Base-by-base conservation (phyloP, 2,113 vertebrate species). In the Apaloderma vittatum region DNA sequence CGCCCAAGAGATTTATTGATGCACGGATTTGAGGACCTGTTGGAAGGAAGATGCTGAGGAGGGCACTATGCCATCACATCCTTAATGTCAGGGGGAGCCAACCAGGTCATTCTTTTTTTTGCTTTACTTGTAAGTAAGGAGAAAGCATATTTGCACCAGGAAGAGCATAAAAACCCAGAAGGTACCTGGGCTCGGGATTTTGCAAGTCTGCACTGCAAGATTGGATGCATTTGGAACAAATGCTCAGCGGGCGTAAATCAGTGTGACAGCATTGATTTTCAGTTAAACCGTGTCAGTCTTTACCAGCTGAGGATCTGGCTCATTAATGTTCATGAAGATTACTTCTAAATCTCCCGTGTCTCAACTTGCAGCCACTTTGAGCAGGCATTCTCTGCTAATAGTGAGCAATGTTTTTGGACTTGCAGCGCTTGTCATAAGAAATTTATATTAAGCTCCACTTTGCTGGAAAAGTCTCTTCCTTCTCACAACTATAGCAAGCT, bases 261-360 rank as follows among this genome's bases (percentile, higher is more conserved):
- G 29, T 45, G 86, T 23, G 79, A 26, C 66, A 66, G n/a, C n/a
- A 15, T 12, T 59, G 79, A 55, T 94, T 82, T 74, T 37, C 88
- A 71, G 4, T 32, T 37, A 43, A 71, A 67, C 66, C 34, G 13
- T 74, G 81, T 55, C 77, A 68, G 49, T 68, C 81, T 77, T 57
- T 12, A 27, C 65, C 37, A 70, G 78, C 86, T 80, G 86, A 90
- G 82, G 84, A 54, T 85, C 71, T 94, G 49, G 71, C 67, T 92
- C 63, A 5, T 88, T 61, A 32, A 17, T 65, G 49, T 59, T 83
- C 71, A 58, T 40, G 77, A 70, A 80, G 74, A 71, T 84, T 51
- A 14, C 74, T 72, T 71, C 73, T 88, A 55, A 65, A 86, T 86
- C 86, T 73, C 65, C 80, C 8, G 1, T 36, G 86, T 59, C 63